Conservation (phyloP, 2,113 vertebrate genomes). For the Galeopterus variegatus region DNA sequence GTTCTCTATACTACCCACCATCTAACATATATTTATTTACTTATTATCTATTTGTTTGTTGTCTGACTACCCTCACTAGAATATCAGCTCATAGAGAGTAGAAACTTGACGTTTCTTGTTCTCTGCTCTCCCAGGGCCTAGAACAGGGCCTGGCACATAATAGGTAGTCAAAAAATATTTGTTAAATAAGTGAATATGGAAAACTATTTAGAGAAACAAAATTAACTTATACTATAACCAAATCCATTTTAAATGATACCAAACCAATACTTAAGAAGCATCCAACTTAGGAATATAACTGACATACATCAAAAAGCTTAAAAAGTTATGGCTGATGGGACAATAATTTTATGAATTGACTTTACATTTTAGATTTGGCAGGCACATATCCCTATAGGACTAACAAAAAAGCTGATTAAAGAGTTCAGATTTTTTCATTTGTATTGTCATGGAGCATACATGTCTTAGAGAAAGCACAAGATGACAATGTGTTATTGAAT, state of each 20-base stretch:
- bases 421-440: neutral
- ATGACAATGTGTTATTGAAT: neutral
- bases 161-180: neutral
- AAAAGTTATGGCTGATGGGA: slow-evolving; percentile 17
- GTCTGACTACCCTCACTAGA: neutral
- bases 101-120: neutral
- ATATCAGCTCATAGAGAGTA: neutral
- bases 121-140: neutral
- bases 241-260: neutral
- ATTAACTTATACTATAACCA: neutral
- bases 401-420: neutral
- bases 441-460: neutral
- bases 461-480: slow-evolving; percentile 11
- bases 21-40: neutral
- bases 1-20: neutral
- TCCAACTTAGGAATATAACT: slow-evolving; percentile 2
- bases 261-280: neutral
- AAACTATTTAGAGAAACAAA: slow-evolving; percentile 14
- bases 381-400: neutral
- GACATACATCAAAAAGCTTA: slow-evolving; percentile 4
- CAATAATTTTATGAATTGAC: neutral
- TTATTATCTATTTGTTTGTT: neutral
- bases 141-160: neutral
- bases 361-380: slow-evolving; percentile 5
- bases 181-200: neutral